Conservation (phyloP, 1,140 invertebrate species). For the Chrysopa pallens region DNA sequence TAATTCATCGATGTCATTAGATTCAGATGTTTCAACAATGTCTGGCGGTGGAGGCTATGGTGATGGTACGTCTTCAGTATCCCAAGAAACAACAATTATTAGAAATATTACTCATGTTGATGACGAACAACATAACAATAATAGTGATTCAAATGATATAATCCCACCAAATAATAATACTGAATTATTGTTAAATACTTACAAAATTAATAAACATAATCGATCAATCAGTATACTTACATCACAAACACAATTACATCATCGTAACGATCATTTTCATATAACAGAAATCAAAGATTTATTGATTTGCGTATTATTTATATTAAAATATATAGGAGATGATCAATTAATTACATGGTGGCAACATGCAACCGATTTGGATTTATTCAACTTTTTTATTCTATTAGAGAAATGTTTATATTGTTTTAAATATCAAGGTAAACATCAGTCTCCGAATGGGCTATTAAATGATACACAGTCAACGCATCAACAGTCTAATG, state of each 20-base stretch:
- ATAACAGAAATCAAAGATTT: conserved; percentile 67
- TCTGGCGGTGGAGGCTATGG: conserved; percentile 17
- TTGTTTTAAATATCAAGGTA: conserved; percentile 77
- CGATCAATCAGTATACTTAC: conserved; percentile 33
- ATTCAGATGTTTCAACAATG: conserved; percentile 37
- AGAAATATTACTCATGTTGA: conserved; percentile 23
- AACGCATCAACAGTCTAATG: conserved; percentile 21
- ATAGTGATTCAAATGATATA: conserved; percentile 5
- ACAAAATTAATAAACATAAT: conserved; percentile 15
- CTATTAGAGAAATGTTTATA: conserved; percentile 65
- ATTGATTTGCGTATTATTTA: conserved; percentile 76
- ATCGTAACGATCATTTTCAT: conserved; percentile 57
- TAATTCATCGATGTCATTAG: conserved; percentile 34
- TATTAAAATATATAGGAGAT: conserved; percentile 76
- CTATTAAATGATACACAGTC: conserved; percentile 22
- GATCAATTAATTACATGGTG: conserved; percentile 82
- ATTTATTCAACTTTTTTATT: conserved; percentile 62
- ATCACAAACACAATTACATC: conserved; percentile 25
- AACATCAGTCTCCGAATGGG: conserved; percentile 37
- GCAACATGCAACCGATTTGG: conserved; percentile 58
- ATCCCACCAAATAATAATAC: too few relatives aligned
- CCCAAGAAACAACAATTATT: conserved; percentile 42
- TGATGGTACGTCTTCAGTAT: conserved; percentile 33
- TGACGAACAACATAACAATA: conserved; percentile 10
- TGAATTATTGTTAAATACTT: too few relatives aligned